Base-by-base conservation (phyloP, 2,797 vertebrate genomes). In the Myiotriccus ornatus region DNA sequence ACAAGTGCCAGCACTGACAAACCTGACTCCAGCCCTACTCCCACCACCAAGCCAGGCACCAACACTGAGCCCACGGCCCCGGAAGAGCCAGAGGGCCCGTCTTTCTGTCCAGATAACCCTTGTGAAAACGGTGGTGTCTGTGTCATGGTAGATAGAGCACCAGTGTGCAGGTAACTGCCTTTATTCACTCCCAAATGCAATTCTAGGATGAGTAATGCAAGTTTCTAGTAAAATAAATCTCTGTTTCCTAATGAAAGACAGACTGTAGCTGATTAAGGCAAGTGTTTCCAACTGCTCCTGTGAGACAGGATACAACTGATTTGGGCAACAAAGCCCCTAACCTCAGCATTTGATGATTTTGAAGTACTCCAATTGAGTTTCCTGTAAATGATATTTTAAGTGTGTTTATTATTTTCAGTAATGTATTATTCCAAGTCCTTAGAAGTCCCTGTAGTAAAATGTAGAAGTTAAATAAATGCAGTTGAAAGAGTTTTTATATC, bases 71-170 rank as follows among this genome's bases (percentile, higher is more conserved):
- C 68, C 47, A 25, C 37, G 21, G 12, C 3, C n/a, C 49, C 93
- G 10, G 6, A 52, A 46, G 81, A 7, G 7, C 12, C 2, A 19
- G 56, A 50, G 5, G 24, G 7, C 28, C 63, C 73, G 0, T 30
- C 50, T 1, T 8, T 16, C 25, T 99, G 99, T 85, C 4, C 21
- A 32, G 19, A 70, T 6, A 68, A 98, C 49, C 18, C 19, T 4
- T 99, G 99, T 96, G 75, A 97, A 92, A 99, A 99, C 3, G 95
- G 88, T 0, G 98, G 99, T 2, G 18, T 98, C 79, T 99, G 99
- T 6, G 6, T 97, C 24, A 12, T 95, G 70, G 93, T 95, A 1
- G 10, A 96, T 0, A 86, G 68, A 32, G 77, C 43, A 70, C 57
- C 97, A 0, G 91, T 91, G 35, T 99, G 99, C 98, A 98, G 98